Base-by-base conservation (phyloP, 2,888 invertebrate species). In the Drosophila neonasuta region DNA sequence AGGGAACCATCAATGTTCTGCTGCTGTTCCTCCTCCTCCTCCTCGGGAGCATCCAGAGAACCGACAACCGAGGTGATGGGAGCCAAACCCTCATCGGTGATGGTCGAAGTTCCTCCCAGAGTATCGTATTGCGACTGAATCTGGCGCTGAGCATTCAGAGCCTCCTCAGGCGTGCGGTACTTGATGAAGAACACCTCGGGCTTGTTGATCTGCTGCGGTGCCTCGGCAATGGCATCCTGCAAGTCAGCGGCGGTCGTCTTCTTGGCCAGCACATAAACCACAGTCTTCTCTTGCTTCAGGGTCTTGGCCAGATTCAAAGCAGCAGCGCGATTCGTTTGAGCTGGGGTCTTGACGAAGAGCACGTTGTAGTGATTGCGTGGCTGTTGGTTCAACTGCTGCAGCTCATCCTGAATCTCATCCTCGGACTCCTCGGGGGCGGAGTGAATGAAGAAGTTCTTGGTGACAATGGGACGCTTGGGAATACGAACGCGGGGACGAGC, bases 171-270 rank as follows among this genome's bases (percentile, higher is more conserved):
- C 0, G 90, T 91, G 59, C 90, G 90, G 54, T 91, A 91, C 67
- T 91, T 91, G 64, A 91, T 90, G 76, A 91, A 91, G 88, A 90
- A 91, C 56, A 91, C 91, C 70, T 91, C 91, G 11, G 91, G 91
- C 70, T 91, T 91, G 68, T 82, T 89, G 42, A 90, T 83, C 29
- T 80, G 78, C 52, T 89, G 88, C 30, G 90, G 90, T 2, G 87
- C 83, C 34, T 90, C 89, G 54, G 86, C 80, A 11, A 89, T 80
- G 52, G 90, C 89, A 10, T 90, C 89, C 69, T 90, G 89, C 60
- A 90, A 63, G 50, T 90, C 90, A 15, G 89, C 51, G 2, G 90
- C 88, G 0, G 88, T 79, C 0, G 89, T 89, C 77, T 91, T 91
- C 84, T 91, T 91, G 48, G 88, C 85, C 74, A 91, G 78, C 56